Evolutionary conservation across 2,113 vertebrate species (phyloP).

Genomic region (Nyctereutes procyonoides): DNA sequence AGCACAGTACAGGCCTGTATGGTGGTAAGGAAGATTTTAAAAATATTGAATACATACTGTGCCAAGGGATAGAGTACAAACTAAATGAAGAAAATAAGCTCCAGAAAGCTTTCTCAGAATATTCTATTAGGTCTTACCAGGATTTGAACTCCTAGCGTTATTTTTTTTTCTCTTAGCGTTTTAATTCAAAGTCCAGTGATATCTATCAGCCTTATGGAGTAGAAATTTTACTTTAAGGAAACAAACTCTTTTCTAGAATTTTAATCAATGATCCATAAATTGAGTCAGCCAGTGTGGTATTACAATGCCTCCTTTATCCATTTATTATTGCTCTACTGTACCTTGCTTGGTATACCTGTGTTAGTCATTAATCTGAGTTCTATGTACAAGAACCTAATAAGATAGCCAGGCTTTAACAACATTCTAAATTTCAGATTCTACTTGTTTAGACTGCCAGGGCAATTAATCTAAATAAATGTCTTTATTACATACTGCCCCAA

Average conservation of each 20-base stretch:
- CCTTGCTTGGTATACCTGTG: background rate
- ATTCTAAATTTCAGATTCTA: background rate
- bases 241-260: background rate
- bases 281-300: background rate
- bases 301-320: background rate
- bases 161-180: background rate
- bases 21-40: background rate
- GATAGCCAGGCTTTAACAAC: background rate
- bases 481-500: background rate
- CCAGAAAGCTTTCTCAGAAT: background rate
- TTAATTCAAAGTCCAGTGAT: background rate
- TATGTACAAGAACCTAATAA: background rate
- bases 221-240: background rate
- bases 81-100: background rate
- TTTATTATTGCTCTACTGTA: background rate
- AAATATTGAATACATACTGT: background rate
- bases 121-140: background rate
- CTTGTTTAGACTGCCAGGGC: background rate
- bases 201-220: background rate
- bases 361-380: background rate
- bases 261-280: background rate
- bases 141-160: background rate
- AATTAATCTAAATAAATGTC: constrained; percentile 31
- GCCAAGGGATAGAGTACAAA: background rate
- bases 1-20: background rate